Percentiles rank a stretch among this genome's conserved stretches.
These are phyloP conservation scores for Lasioglossum figueresi DNA, from an alignment of 2,888 invertebrate species.

Conservation along the genomic window DNA sequence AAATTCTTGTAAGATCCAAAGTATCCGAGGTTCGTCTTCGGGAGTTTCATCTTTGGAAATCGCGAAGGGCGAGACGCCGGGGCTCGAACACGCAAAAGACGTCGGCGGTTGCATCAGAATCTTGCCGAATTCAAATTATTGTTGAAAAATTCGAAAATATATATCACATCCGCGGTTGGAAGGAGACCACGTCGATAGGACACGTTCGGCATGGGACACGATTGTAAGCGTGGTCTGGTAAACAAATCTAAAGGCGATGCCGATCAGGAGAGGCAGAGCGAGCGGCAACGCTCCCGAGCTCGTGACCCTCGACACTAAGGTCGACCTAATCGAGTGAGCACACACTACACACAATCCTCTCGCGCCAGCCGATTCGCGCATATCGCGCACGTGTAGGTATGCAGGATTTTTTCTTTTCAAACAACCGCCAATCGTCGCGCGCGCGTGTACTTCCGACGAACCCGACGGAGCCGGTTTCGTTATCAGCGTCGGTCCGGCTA, in stretches of 20 bases:
- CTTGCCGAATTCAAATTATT: not conserved
- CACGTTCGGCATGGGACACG: not conserved
- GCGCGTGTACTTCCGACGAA: constrained; percentile 34
- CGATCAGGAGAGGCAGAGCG: constrained; percentile 16
- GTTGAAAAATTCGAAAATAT: not conserved
- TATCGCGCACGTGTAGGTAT: constrained; percentile 20
- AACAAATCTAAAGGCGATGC: constrained; percentile 44
- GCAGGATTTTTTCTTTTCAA: constrained; percentile 22
- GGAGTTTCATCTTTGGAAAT: not conserved
- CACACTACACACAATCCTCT: constrained; percentile 15
- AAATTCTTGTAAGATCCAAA: not conserved
- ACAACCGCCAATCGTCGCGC: constrained; percentile 36
- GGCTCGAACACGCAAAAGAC: not conserved
- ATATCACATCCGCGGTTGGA: not conserved
- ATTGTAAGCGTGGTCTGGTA: constrained; percentile 27
- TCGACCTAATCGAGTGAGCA: constrained; percentile 44
- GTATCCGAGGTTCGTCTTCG: not conserved
- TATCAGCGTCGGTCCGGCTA: constrained; percentile 37
- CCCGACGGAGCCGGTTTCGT: constrained; percentile 42
- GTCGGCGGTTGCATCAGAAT: not conserved
- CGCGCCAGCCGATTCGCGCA: constrained; percentile 15
- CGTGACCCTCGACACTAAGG: constrained; percentile 58
- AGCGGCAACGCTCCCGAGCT: constrained; percentile 30
- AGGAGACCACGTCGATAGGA: not conserved
- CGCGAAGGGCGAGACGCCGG: not conserved